A percentile compares a stretch with the other conserved stretches of the same genome.
These are phyloP conservation scores for Noctuana brunneofusca DNA, from an alignment of 2,888 invertebrate species.

Conservation along the genomic window DNA sequence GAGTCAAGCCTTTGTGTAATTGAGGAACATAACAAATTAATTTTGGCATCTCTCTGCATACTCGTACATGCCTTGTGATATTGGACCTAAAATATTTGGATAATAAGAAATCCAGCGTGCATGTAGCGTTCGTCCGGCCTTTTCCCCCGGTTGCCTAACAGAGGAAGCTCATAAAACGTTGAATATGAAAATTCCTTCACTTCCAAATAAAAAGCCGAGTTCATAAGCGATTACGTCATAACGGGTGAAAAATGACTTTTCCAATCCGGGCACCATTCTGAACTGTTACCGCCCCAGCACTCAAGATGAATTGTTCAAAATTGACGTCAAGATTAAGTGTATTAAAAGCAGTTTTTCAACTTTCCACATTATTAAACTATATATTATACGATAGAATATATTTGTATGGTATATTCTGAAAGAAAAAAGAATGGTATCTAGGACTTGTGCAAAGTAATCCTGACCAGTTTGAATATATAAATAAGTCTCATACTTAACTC, in stretches of 20 bases:
- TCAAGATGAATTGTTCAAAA: constrained; percentile 70
- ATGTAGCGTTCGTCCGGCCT: constrained; percentile 34
- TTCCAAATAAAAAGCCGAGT: constrained; percentile 73
- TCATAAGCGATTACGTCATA: constrained; percentile 77
- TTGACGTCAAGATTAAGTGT: constrained; percentile 59
- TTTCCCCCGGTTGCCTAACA: constrained; percentile 35
- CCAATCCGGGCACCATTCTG: constrained; percentile 59
- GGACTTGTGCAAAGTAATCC: too few relatives aligned
- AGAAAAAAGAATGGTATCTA: too few relatives aligned
- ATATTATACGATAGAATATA: too few relatives aligned
- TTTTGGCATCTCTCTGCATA: constrained; percentile 17
- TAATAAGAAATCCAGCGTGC: constrained; percentile 33
- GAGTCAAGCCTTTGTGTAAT: constrained; percentile 17
- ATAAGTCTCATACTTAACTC: too few relatives aligned
- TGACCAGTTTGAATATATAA: too few relatives aligned
- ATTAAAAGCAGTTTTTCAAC: constrained; percentile 36
- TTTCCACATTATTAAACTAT: constrained; percentile 28
- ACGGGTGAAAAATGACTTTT: constrained; percentile 74
- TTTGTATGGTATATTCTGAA: too few relatives aligned
- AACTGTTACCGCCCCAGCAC: constrained; percentile 51
- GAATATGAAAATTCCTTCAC: constrained; percentile 68
- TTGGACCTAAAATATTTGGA: constrained; percentile 29
- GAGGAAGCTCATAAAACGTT: constrained; percentile 60
- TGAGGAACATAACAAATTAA: constrained; percentile 19
- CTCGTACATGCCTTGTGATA: constrained; percentile 20